phyloP scores from a whole-genome alignment of 2,888 invertebrate genomes.

The Melanophora roralis region DNA sequence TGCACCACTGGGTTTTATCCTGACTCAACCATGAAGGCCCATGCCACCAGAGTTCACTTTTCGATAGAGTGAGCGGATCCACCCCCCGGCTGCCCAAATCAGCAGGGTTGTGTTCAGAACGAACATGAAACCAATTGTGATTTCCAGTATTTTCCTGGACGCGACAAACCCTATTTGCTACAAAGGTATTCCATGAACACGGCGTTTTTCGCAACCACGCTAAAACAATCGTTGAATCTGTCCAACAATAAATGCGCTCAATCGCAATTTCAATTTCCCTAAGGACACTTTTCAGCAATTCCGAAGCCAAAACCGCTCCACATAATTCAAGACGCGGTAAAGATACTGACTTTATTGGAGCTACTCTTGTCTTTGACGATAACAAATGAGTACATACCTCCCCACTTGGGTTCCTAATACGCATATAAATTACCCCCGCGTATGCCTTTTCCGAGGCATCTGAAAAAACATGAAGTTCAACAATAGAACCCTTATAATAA shows the following conservation, averaged over 20 bases:
- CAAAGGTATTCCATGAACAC: neutral
- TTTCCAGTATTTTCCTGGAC: neutral
- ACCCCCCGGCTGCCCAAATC: neutral
- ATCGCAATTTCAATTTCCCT: neutral
- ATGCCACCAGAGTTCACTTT: neutral
- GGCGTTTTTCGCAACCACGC: neutral
- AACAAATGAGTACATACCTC: neutral
- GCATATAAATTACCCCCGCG: no score
- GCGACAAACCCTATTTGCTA: neutral
- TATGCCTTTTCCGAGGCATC: no score
- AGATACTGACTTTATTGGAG: neutral
- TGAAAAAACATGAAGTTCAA: no score
- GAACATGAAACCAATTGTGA: neutral
- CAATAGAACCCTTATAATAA: neutral
- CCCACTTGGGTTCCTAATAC: neutral
- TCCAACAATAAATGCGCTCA: neutral
- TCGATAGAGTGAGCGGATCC: neutral
- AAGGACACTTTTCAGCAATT: neutral
- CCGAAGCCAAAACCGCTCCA: neutral
- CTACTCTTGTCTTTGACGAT: neutral
- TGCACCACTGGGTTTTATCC: neutral
- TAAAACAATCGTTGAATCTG: neutral
- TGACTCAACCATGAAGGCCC: neutral
- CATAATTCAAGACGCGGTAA: constrained; percentile 2
- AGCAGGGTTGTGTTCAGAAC: neutral